Percentiles rank a stretch among this genome's conserved stretches.
phyloP scores from a whole-genome alignment of 2,888 invertebrate species.

The Petrolisthes manimaculis region DNA sequence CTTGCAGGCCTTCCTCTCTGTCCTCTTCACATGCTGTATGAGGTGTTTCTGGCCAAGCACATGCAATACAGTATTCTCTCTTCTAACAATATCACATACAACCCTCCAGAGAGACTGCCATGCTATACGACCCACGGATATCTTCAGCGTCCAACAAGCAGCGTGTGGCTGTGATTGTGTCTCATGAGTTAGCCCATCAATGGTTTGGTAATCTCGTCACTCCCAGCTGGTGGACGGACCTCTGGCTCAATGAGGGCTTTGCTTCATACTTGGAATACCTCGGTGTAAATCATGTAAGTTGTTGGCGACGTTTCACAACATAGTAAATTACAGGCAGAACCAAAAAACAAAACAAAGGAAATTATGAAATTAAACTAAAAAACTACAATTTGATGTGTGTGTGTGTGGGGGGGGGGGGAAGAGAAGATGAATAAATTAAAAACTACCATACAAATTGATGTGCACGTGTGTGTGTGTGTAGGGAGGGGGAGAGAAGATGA shows the following conservation, averaged over 20 bases:
- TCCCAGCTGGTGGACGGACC: slow-evolving; percentile 71
- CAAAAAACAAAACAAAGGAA: too few relatives aligned
- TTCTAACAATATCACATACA: neutral
- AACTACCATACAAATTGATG: too few relatives aligned
- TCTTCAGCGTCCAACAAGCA: slow-evolving; percentile 68
- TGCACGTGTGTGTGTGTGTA: neutral
- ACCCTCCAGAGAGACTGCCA: slow-evolving; percentile 68
- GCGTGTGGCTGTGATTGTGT: slow-evolving; percentile 71
- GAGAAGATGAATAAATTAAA: too few relatives aligned
- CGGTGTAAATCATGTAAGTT: slow-evolving; percentile 73
- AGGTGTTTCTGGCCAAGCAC: neutral
- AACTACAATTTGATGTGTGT: too few relatives aligned
- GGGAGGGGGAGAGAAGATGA: too few relatives aligned
- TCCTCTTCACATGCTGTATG: neutral
- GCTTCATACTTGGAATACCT: slow-evolving; percentile 71
- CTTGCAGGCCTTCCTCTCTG: too few relatives aligned
- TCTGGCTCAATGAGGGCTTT: slow-evolving; percentile 75
- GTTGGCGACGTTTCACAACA: slow-evolving; percentile 70
- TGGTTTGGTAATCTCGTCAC: slow-evolving; percentile 76
- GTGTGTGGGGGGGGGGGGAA: too few relatives aligned
- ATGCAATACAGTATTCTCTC: neutral
- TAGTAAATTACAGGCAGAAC: too few relatives aligned
- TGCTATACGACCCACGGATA: slow-evolving; percentile 69
- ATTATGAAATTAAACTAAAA: too few relatives aligned
- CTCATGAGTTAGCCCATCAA: slow-evolving; percentile 82